Evolutionary conservation across 2,797 vertebrate genomes (phyloP).

Genomic region (Urosaurus nigricauda): DNA sequence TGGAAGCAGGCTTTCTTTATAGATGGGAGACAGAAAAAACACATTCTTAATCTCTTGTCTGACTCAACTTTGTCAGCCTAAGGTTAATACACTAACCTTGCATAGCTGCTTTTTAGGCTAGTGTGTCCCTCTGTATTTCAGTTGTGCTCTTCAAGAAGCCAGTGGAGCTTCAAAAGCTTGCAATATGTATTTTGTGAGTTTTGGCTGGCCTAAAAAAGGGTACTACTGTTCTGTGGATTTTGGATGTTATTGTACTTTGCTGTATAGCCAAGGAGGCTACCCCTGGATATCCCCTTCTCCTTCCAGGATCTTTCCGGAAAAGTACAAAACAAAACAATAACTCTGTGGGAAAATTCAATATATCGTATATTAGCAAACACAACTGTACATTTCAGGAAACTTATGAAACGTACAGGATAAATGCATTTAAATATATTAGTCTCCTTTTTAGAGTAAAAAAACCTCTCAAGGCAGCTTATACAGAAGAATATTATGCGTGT

Average conservation of each 20-base stretch:
- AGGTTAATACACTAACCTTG: neutral
- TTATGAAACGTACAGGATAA: neutral
- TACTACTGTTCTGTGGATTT: no score
- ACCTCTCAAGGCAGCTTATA: neutral
- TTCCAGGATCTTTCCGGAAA: no score
- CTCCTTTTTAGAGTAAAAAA: no score
- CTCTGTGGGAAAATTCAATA: neutral
- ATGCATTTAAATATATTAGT: neutral
- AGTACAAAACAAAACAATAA: neutral
- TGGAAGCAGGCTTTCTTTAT: neutral
- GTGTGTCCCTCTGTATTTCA: neutral
- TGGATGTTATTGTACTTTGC: no score
- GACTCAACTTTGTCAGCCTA: neutral
- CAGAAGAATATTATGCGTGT: neutral
- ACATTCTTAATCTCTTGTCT: neutral
- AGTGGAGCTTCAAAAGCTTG: no score
- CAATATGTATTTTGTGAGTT: no score
- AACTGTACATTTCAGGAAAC: neutral
- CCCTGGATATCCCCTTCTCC: no score
- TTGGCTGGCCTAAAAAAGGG: no score
- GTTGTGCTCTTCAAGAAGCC: neutral
- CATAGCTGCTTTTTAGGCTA: neutral
- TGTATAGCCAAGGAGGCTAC: no score
- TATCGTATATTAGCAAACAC: neutral
- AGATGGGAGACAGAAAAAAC: no score